A percentile compares a stretch with the other conserved stretches of the same genome.
phyloP scores from a whole-genome alignment of 2,888 invertebrate species.

The Rhopalosiphum nymphaeae region DNA sequence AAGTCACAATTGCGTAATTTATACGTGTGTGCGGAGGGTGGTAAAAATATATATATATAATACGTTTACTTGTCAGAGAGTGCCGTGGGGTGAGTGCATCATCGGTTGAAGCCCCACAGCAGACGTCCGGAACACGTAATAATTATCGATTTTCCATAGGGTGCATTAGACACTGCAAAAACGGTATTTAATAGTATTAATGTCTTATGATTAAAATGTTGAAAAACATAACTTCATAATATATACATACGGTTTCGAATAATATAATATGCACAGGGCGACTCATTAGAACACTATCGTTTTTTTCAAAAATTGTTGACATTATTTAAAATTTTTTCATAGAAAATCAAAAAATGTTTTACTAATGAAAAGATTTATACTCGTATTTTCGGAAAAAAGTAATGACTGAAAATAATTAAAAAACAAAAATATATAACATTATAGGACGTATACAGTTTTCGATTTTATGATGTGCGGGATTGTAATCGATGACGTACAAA shows the following conservation, averaged over 20 bases:
- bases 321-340: neutral
- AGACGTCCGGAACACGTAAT: slow-evolving; percentile 31
- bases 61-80: neutral
- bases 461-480: neutral
- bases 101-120: slow-evolving; percentile 19
- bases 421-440: neutral
- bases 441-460: neutral
- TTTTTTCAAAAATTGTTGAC: neutral
- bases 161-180: neutral
- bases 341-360: neutral
- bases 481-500: neutral
- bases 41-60: neutral
- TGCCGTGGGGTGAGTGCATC: neutral
- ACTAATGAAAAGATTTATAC: neutral
- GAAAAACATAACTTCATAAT: neutral
- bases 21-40: neutral
- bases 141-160: slow-evolving; percentile 49
- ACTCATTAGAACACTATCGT: neutral
- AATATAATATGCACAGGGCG: neutral
- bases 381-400: neutral
- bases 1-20: slow-evolving; percentile 31
- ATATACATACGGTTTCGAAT: neutral
- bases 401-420: neutral
- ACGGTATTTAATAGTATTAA: slow-evolving; percentile 16
- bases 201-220: slow-evolving; percentile 30